Conservation (phyloP, 2,113 vertebrate genomes). For the Physeter macrocephalus region DNA sequence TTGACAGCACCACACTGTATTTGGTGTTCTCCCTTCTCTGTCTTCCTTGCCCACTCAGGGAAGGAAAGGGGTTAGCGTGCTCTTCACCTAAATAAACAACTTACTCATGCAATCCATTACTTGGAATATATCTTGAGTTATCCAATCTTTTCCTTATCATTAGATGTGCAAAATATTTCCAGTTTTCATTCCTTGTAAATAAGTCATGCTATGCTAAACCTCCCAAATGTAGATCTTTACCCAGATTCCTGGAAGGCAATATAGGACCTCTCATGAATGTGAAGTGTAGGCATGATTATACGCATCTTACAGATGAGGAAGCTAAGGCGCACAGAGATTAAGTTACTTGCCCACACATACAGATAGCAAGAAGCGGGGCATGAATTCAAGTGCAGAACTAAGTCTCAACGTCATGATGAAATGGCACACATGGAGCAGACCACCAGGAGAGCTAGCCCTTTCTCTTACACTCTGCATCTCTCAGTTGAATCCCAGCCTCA, state of each 20-base stretch:
- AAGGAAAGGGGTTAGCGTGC: background rate
- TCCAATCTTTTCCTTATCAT: background rate
- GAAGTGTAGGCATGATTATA: rapidly evolving
- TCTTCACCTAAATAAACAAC: background rate
- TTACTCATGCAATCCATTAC: background rate
- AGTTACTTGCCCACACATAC: background rate
- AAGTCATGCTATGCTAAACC: background rate
- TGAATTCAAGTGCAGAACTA: background rate
- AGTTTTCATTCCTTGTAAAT: background rate
- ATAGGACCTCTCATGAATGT: background rate
- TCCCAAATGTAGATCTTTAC: background rate
- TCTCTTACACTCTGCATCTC: background rate
- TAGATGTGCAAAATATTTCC: background rate
- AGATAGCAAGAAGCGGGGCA: background rate
- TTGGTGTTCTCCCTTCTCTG: background rate
- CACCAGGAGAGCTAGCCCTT: rapidly evolving
- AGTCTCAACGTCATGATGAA: rapidly evolving
- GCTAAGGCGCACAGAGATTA: background rate
- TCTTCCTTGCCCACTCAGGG: background rate
- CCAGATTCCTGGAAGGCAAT: background rate
- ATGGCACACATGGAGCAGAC: rapidly evolving
- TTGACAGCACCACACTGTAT: too few relatives aligned
- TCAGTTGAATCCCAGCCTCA: background rate
- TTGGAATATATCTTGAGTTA: background rate
- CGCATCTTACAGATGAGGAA: background rate